Evolutionary conservation across 2,888 invertebrate genomes (phyloP).

Genomic region (Erebia palarica): DNA sequence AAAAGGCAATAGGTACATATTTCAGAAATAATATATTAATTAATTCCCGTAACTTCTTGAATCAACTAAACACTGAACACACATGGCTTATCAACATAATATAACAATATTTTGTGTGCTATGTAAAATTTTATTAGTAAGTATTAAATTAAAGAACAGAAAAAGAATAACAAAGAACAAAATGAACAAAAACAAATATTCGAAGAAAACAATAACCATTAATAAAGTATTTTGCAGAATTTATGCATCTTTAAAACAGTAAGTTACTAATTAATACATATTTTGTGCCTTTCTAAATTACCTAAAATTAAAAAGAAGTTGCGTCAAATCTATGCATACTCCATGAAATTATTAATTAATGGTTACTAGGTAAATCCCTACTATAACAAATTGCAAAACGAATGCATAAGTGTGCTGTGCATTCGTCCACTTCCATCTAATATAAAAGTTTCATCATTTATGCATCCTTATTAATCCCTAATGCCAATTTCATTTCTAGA

Average conservation of each 20-base stretch:
- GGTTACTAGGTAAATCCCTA: not conserved
- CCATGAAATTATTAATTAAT: too few relatives aligned
- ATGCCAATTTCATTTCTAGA: conserved; percentile 66
- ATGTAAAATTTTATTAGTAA: too few relatives aligned
- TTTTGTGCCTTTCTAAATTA: not conserved
- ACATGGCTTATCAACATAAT: too few relatives aligned
- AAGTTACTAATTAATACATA: not conserved
- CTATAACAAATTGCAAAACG: not conserved
- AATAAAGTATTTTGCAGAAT: not conserved
- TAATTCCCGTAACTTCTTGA: conserved; percentile 2
- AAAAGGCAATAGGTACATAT: not conserved
- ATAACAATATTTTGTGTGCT: too few relatives aligned
- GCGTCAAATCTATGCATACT: too few relatives aligned
- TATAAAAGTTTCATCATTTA: not conserved
- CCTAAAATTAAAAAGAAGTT: not conserved
- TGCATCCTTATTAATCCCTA: conserved; percentile 32
- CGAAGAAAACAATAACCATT: not conserved
- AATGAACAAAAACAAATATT: conserved; percentile 1
- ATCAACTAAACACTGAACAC: conserved; percentile 13
- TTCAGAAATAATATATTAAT: not conserved
- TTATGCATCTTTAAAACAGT: not conserved
- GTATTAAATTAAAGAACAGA: conserved; percentile 17
- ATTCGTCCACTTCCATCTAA: not conserved
- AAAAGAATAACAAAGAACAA: conserved; percentile 11
- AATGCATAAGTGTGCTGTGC: too few relatives aligned